A percentile compares a stretch with the other conserved stretches of the same genome.
Evolutionary conservation across 2,797 vertebrate species (phyloP).

Genomic region (Gymnodraco acuticeps): DNA sequence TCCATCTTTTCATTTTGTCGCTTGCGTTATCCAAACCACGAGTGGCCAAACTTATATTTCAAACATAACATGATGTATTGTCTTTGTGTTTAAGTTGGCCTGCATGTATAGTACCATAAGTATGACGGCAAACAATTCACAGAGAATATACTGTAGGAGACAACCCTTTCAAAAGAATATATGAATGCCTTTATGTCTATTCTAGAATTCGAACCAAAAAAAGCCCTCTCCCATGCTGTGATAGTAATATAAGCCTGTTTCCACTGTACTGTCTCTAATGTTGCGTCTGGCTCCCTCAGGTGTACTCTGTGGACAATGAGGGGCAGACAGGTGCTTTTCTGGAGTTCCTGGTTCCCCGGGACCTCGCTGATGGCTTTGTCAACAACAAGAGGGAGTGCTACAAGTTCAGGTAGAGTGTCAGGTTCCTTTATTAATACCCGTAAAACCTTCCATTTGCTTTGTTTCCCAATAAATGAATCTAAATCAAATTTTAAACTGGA

Average conservation of each 20-base stretch:
- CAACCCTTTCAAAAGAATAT: neutral
- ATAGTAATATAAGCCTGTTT: neutral
- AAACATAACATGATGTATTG: conserved; percentile 36
- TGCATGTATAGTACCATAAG: conserved; percentile 13
- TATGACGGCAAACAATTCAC: conserved; percentile 17
- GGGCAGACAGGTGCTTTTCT: conserved; percentile 82
- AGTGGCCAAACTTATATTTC: conserved; percentile 51
- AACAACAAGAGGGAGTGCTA: conserved; percentile 96
- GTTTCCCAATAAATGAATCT: too few species aligned
- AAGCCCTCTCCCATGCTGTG: neutral
- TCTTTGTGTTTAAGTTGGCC: conserved; percentile 34
- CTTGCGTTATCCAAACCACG: conserved; percentile 46
- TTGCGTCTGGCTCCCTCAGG: conserved; percentile 82
- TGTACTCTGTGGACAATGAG: conserved; percentile 88
- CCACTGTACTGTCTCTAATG: conserved; percentile 25
- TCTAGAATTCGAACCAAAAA: conserved; percentile 2
- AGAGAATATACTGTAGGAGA: conserved; percentile 8
- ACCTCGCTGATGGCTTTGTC: conserved; percentile 93
- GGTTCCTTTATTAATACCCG: neutral
- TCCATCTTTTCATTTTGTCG: conserved; percentile 39
- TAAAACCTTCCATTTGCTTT: neutral
- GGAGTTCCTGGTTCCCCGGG: conserved; percentile 91
- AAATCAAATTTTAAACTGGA: too few species aligned
- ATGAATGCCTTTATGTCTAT: conserved; percentile 17
- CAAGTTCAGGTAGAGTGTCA: conserved; percentile 89